phyloP scores from a whole-genome alignment of 1,140 invertebrate species.

The Macrobrachium rosenbergii region DNA sequence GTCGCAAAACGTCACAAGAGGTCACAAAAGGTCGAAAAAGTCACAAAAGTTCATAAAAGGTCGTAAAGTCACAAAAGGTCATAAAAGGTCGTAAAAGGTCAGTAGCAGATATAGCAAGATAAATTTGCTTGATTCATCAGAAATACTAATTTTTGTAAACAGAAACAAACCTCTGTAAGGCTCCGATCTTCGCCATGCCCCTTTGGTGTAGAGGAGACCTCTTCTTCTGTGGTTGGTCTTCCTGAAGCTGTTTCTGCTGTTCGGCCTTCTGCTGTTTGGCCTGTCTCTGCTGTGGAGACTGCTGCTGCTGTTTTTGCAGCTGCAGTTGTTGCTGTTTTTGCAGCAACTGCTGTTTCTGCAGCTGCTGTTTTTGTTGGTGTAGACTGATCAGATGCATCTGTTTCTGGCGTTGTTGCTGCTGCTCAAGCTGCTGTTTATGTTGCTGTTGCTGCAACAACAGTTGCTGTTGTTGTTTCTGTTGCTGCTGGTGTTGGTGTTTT shows the following conservation, averaged over 20 bases:
- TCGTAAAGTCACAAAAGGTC: no score
- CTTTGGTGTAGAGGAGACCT: slow-evolving; percentile 26
- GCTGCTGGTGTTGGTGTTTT: no score
- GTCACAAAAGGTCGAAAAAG: no score
- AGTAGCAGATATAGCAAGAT: no score
- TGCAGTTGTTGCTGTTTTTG: not conserved
- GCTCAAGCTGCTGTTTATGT: no score
- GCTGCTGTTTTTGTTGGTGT: not conserved
- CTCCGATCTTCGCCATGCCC: slow-evolving; percentile 48
- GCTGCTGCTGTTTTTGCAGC: not conserved
- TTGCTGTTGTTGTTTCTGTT: no score
- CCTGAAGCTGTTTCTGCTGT: slow-evolving; percentile 5
- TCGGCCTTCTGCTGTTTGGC: not conserved
- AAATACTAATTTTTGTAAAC: not conserved
- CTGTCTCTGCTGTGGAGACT: not conserved
- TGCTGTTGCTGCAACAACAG: no score
- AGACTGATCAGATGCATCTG: not conserved
- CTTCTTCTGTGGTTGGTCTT: slow-evolving; percentile 27
- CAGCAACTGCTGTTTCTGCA: not conserved
- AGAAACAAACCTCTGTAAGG: slow-evolving; percentile 44
- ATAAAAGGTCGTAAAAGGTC: no score
- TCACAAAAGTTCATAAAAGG: no score
- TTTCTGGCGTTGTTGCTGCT: not conserved
- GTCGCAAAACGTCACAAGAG: no score
- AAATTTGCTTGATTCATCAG: not conserved